Evolutionary conservation across 2,113 vertebrate species (phyloP).

Genomic region (Tonatia bakeri): DNA sequence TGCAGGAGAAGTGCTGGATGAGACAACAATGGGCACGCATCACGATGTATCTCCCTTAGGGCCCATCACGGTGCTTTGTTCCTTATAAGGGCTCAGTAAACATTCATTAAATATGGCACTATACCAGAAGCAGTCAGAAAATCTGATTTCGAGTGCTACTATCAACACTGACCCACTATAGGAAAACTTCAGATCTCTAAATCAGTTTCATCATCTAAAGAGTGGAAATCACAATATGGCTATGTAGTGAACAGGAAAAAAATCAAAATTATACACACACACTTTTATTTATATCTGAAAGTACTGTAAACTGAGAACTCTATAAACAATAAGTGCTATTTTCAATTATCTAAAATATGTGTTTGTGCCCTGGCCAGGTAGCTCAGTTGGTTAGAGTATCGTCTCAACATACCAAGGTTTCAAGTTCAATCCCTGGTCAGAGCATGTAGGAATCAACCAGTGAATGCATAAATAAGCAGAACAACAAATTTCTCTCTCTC

Average conservation of each 20-base stretch:
- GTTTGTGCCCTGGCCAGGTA: not conserved
- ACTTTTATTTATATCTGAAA: not conserved
- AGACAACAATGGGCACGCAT: not conserved
- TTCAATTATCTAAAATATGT: not conserved
- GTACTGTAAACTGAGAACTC: not conserved
- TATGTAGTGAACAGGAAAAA: not conserved
- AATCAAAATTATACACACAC: not conserved
- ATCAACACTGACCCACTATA: not conserved
- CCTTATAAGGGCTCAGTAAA: not conserved
- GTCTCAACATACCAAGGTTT: too few species aligned
- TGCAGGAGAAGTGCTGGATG: not conserved
- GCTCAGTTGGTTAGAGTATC: too few species aligned
- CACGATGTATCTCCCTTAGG: not conserved
- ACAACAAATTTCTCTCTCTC: too few species aligned
- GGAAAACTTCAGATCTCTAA: not conserved
- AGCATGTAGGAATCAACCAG: too few species aligned
- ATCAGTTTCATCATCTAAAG: not conserved
- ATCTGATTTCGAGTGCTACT: not conserved
- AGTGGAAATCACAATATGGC: not conserved
- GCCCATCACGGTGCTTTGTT: not conserved
- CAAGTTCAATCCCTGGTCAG: too few species aligned
- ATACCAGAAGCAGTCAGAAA: not conserved
- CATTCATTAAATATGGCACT: not conserved
- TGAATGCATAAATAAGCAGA: too few species aligned
- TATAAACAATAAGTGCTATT: not conserved